phyloP scores from a whole-genome alignment of 2,888 invertebrate species.

The Gandaritis pyraliata region DNA sequence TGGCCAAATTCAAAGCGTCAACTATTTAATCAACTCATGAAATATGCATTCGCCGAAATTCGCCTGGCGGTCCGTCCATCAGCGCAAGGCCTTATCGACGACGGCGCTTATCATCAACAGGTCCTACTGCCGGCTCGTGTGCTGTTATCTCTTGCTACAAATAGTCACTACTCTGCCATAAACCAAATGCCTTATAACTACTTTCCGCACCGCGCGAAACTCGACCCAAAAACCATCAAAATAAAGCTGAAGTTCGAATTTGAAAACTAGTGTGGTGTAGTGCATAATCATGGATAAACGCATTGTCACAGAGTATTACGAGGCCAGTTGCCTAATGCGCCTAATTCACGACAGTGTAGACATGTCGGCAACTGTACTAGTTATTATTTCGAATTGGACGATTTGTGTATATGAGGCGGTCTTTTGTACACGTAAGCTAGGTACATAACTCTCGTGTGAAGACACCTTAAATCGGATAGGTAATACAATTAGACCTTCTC shows the following conservation, averaged over 20 bases:
- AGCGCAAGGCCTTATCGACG: conserved; percentile 77
- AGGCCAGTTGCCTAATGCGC: conserved; percentile 74
- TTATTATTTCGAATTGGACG: conserved; percentile 62
- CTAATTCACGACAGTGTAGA: conserved; percentile 81
- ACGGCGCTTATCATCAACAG: conserved; percentile 83
- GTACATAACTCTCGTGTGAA: not conserved
- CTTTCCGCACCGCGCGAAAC: conserved; percentile 34
- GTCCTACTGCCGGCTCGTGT: conserved; percentile 77
- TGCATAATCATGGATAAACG: conserved; percentile 74
- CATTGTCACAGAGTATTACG: conserved; percentile 79
- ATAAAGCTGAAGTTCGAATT: conserved; percentile 43
- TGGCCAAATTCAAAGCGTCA: conserved; percentile 73
- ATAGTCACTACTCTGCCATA: conserved; percentile 62
- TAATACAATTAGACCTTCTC: no score
- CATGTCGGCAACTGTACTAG: conserved; percentile 61
- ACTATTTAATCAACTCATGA: conserved; percentile 84
- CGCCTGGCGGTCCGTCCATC: conserved; percentile 77
- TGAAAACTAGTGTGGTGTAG: conserved; percentile 44
- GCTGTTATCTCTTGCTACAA: conserved; percentile 83
- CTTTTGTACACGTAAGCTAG: conserved; percentile 25
- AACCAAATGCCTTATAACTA: conserved; percentile 52
- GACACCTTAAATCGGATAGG: not conserved
- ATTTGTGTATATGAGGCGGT: conserved; percentile 45
- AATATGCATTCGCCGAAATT: conserved; percentile 83
- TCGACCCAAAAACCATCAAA: conserved; percentile 34